Evolutionary conservation across 1,140 invertebrate genomes (phyloP), one percentile per base, ranked within the genome.

Genomic region (Atopsyche davidsoni): DNA sequence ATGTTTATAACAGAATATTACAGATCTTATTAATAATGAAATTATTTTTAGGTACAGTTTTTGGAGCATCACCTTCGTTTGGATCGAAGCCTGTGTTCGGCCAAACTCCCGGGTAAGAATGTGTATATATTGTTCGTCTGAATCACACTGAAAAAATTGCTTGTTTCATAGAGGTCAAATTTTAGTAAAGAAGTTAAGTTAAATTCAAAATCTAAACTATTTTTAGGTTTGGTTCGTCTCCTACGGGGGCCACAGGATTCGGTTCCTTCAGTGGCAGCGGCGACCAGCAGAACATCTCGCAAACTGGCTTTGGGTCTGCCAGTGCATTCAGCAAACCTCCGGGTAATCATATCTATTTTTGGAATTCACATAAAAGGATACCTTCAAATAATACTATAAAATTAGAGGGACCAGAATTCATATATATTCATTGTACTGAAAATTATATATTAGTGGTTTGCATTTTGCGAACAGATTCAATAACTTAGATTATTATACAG

Each of bases 291-390:
- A 51, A 43, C 31, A 46, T 53, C 14, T 36, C 40, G 1, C 46
- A 53, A 49, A 23, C 55, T 28, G 56, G 52, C 19, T 55, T 58
- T 36, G 56, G 56, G 45, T 50, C 52, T 35, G 40, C 48, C 1
- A 51, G 45, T 19, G 43, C 46, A 9, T 54, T 54, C 31, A 44
- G 34, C 28, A 58, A 55, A 48, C 53, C 57, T 24, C 34, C 32
- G 24, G 44, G 48, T 56, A 45, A 19, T 16, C n/a, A n/a, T n/a
- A n/a, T n/a, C n/a, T n/a, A n/a, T n/a, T n/a, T n/a, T n/a, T n/a
- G n/a, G n/a, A n/a, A n/a, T n/a, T n/a, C n/a, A n/a, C n/a, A n/a
- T n/a, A n/a, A n/a, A n/a, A n/a, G n/a, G n/a, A n/a, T n/a, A n/a
- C n/a, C n/a, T n/a, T n/a, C n/a, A n/a, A n/a, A n/a, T n/a, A n/a